Conservation (phyloP, 2,797 vertebrate species). For the Hydrophis major region DNA sequence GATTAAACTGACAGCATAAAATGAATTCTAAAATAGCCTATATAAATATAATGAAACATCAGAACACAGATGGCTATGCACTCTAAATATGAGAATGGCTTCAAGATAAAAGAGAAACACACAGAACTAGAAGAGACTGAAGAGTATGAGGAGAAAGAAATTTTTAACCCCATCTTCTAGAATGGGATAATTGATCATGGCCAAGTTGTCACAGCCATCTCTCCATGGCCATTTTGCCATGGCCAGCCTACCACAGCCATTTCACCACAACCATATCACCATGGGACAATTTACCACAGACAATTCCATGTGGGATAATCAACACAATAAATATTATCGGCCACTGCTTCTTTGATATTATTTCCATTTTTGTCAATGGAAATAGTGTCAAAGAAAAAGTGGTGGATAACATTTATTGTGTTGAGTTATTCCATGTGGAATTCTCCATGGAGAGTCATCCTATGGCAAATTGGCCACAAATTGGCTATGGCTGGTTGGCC, state of each 20-base stretch:
- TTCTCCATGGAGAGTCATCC: background rate
- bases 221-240: background rate
- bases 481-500: background rate
- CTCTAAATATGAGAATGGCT: background rate
- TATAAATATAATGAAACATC: background rate
- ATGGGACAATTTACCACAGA: background rate
- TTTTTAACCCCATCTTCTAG: background rate
- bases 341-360: background rate
- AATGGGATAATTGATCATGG: background rate
- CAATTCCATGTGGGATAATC: background rate
- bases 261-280: background rate
- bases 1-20: background rate
- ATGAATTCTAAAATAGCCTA: background rate
- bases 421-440: background rate
- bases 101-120: background rate
- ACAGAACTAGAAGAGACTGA: background rate
- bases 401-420: background rate
- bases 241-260: background rate
- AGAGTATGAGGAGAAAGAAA: background rate
- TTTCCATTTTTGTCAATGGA: background rate
- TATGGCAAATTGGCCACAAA: background rate
- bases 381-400: background rate
- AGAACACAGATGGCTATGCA: background rate
- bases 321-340: background rate
- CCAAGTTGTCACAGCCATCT: background rate